A percentile compares a stretch with the other conserved stretches of the same genome.
phyloP scores from a whole-genome alignment of 2,888 invertebrate species.

The Drepanosiphum platanoidis region DNA sequence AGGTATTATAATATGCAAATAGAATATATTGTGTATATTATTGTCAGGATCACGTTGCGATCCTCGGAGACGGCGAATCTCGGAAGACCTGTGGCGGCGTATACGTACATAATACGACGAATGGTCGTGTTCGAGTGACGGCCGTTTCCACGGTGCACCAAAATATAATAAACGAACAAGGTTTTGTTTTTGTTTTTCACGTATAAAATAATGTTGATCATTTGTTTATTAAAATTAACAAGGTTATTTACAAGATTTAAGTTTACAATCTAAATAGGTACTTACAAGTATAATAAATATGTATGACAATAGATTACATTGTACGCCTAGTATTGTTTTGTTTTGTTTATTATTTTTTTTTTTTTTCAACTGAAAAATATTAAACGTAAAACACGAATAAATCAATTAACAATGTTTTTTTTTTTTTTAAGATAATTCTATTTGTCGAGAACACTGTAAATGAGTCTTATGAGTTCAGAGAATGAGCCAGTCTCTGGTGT shows the following conservation, averaged over 20 bases:
- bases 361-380: conserved; percentile 9
- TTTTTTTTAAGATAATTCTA: no score
- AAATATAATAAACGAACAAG: conserved; percentile 13
- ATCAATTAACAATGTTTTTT: conserved; percentile 18
- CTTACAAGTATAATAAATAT: neutral
- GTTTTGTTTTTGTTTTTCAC: conserved; percentile 6
- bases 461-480: conserved; percentile 8
- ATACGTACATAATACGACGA: no score
- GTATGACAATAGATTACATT: neutral
- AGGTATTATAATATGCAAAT: neutral
- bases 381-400: conserved; percentile 8
- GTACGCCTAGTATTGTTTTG: neutral
- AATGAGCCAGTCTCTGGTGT: conserved; percentile 65
- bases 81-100: no score
- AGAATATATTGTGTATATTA: no score
- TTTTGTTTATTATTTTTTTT: no score
- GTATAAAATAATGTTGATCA: conserved; percentile 1
- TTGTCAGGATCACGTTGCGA: no score
- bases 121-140: no score
- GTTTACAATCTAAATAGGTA: conserved; percentile 13
- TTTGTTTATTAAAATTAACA: conserved; percentile 16
- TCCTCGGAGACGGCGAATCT: no score
- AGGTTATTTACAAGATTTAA: conserved; percentile 17
- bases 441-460: conserved; percentile 5
- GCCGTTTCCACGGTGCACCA: no score